These are phyloP conservation scores for Drosophila kanekoi DNA, from an alignment of 2,888 invertebrate genomes.

Conservation along the genomic window DNA sequence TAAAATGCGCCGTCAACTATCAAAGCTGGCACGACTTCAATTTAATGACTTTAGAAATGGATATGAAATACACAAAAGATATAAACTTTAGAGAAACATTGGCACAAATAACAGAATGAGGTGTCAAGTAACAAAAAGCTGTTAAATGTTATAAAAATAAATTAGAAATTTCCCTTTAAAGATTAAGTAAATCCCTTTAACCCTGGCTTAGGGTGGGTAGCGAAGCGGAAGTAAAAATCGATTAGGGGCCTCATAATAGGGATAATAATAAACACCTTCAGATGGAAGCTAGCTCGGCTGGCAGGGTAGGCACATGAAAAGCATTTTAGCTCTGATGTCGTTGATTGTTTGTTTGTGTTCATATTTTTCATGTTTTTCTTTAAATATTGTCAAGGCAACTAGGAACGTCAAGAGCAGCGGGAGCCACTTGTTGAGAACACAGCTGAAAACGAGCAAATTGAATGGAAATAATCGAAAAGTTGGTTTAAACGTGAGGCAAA, in stretches of 20 bases:
- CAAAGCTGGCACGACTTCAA: constrained; percentile 21
- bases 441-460: constrained; percentile 49
- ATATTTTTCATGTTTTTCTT: constrained; percentile 40
- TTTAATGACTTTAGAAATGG: constrained; percentile 1
- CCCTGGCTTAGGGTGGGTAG: neutral
- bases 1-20: constrained; percentile 43
- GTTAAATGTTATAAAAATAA: neutral
- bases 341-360: constrained; percentile 54
- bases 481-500: constrained; percentile 17
- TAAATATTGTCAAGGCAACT: constrained; percentile 43
- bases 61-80: neutral
- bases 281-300: constrained; percentile 5
- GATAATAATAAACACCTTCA: constrained; percentile 28
- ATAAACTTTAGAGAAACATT: neutral
- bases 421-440: constrained; percentile 47
- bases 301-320: neutral
- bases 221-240: constrained; percentile 18
- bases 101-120: neutral
- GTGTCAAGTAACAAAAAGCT: neutral
- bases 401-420: neutral
- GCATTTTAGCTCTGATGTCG: constrained; percentile 13
- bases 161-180: neutral
- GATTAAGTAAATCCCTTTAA: neutral
- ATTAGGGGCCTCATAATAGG: constrained; percentile 18
- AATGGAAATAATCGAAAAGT: constrained; percentile 59